Evolutionary conservation across 2,113 vertebrate species (phyloP), one percentile per base, ranked within the genome.

Genomic region (Cephalopholis sonnerati): DNA sequence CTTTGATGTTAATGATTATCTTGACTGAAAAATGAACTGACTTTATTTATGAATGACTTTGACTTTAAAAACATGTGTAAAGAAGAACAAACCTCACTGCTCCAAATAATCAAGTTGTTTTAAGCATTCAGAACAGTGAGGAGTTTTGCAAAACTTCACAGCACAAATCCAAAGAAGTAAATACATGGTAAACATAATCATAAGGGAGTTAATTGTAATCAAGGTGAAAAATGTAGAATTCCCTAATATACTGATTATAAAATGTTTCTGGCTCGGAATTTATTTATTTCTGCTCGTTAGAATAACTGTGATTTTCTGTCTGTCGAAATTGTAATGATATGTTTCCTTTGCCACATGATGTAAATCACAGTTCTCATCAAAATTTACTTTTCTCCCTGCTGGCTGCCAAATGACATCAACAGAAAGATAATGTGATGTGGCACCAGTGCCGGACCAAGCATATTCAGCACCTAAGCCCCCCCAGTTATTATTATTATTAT

Each of bases 401-500:
- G 17, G 16, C 57, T 82, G 29, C 53, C 59, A 71, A 32, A 27
- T 64, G 64, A 74, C 74, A 61, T 22, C 54, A 22, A 11, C 32
- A 20, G 15, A 25, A 9, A 8, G 11, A 9, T 41, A 10, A 41
- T 41, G 41, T 12, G 41, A 36, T 36, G 32, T 36, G 32, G 6
- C 32, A 36, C 32, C 32, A 36, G 32, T 36, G 32, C 32, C 32
- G 7, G 32, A 36, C 32, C 32, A 36, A 29, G 29, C 29, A 29
- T 29, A 29, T 29, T 29, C 29, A 29, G 29, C 29, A 29, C 29
- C 29, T 4, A 29, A 29, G 29, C 29, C 29, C 29, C 29, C 29
- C 29, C 29, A n/a, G n/a, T n/a, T n/a, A n/a, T n/a, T n/a, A n/a
- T n/a, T n/a, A n/a, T n/a, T n/a, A n/a, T n/a, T n/a, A n/a, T n/a